phyloP scores from a whole-genome alignment of 2,888 invertebrate species.

The Zhengitettix transpicula region DNA sequence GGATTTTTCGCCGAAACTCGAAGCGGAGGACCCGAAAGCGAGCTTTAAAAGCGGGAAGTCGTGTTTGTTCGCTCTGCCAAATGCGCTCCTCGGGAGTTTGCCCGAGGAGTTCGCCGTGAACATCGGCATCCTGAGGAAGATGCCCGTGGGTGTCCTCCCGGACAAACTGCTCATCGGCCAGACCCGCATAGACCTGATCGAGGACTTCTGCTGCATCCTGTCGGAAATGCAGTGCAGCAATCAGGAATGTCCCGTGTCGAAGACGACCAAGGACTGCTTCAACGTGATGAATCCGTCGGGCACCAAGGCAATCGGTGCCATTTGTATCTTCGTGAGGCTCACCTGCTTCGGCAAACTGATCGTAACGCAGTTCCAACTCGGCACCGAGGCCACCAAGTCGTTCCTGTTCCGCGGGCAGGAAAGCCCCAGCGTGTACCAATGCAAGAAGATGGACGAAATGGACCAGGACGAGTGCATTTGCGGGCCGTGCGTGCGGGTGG shows the following conservation, averaged over 20 bases:
- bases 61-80: constrained; percentile 6
- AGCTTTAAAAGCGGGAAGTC: constrained; percentile 9
- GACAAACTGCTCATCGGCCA: constrained; percentile 4
- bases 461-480: neutral
- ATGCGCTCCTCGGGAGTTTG: neutral
- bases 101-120: constrained; percentile 3
- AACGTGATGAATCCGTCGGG: neutral
- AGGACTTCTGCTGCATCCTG: neutral
- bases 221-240: too few relatives aligned
- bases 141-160: constrained; percentile 4
- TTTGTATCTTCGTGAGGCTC: constrained; percentile 6
- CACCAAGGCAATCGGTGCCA: constrained; percentile 3
- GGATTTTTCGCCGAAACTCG: constrained; percentile 2
- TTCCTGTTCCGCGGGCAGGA: neutral
- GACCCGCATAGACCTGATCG: constrained; percentile 1
- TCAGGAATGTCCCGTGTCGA: neutral
- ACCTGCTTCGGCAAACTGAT: constrained; percentile 9
- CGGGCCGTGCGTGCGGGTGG: neutral
- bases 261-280: constrained; percentile 3
- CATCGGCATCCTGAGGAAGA: constrained; percentile 1
- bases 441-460: neutral
- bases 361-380: constrained; percentile 8
- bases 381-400: neutral
- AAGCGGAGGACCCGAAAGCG: constrained; percentile 1
- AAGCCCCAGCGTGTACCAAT: neutral